Evolutionary conservation across 92 coral and sea anemone genomes (phyloP), one percentile per base, ranked within the genome.

Genomic region (Bergia sp.): DNA sequence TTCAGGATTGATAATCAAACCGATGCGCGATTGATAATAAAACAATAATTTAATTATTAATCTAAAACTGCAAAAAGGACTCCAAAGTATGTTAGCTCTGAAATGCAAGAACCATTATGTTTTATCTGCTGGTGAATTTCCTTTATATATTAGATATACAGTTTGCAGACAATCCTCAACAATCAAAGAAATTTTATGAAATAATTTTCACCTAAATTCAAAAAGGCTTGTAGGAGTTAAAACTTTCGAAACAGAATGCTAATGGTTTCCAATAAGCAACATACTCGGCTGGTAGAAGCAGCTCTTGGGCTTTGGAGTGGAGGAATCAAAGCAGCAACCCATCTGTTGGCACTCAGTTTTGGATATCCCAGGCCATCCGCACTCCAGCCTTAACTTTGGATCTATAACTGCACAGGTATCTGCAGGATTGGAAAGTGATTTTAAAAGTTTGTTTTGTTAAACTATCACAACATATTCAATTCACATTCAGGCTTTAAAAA

Each of bases 291-390:
- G 88, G 87, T 91, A 96, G 89, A 91, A 96, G 87, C 99, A 96
- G 76, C 42, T 94, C 47, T 90, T 93, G 5, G 91, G 38, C 0
- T 45, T 3, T 5, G 79, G 64, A 38, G 91, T 42, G 65, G 94
- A 61, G 38, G 88, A 84, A 58, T 96, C 99, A 86, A 91, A 94
- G 90, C 99, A 96, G 58, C 99, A 96, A 4, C 96, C 97, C 91
- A 88, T 81, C 73, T 91, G 89, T 3, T n/a, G 43, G 50, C 99
- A 96, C 74, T 80, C 69, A 2, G 88, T 85, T 76, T 86, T 76
- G 6, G 91, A 82, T 73, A 96, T 90, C 18, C 97, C 97, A 37
- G 96, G 96, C 99, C 99, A 96, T 0, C 99, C 99, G 87, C 99
- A 96, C 77, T 96, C 99, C 23, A 96, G 81, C 47, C 99, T 92